Percentiles rank a stretch among this genome's conserved stretches.
phyloP scores from a whole-genome alignment of 1,140 invertebrate genomes.

The Sesamia nonagrioides region DNA sequence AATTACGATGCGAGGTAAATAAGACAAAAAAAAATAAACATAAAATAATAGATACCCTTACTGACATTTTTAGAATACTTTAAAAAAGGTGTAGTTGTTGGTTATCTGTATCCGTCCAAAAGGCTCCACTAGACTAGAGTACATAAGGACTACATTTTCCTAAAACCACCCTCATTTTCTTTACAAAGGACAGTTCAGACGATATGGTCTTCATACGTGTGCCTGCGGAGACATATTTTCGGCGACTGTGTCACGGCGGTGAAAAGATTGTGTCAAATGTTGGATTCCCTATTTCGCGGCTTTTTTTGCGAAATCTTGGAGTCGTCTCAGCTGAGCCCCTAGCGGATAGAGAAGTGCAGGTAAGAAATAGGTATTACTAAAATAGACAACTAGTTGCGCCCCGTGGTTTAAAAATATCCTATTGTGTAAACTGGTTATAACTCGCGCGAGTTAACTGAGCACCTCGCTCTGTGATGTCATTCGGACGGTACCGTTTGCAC shows the following conservation, averaged over 20 bases:
- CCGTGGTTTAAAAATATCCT: too few relatives aligned
- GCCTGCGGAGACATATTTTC: constrained; percentile 54
- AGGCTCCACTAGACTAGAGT: too few relatives aligned
- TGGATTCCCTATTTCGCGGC: constrained; percentile 24
- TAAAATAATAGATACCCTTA: too few relatives aligned
- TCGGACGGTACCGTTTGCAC: too few relatives aligned
- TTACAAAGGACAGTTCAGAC: constrained; percentile 57
- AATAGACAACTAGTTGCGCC: too few relatives aligned
- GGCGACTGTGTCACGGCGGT: constrained; percentile 57
- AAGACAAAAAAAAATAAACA: too few relatives aligned
- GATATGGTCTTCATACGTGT: constrained; percentile 57
- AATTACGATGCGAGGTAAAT: constrained; percentile 71
- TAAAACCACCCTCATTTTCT: constrained; percentile 34
- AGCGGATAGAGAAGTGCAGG: constrained; percentile 59
- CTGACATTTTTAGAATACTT: too few relatives aligned
- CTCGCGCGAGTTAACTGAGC: too few relatives aligned
- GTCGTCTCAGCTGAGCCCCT: not conserved
- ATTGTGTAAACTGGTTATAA: too few relatives aligned
- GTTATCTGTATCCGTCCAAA: too few relatives aligned
- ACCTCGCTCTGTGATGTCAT: too few relatives aligned
- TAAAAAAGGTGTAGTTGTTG: too few relatives aligned
- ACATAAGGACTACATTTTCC: not conserved
- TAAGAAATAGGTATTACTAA: constrained; percentile 35
- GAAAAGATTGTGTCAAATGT: constrained; percentile 22
- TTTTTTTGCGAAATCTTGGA: constrained; percentile 62